Evolutionary conservation across 2,888 invertebrate species (phyloP).

Genomic region (Macaria liturata): DNA sequence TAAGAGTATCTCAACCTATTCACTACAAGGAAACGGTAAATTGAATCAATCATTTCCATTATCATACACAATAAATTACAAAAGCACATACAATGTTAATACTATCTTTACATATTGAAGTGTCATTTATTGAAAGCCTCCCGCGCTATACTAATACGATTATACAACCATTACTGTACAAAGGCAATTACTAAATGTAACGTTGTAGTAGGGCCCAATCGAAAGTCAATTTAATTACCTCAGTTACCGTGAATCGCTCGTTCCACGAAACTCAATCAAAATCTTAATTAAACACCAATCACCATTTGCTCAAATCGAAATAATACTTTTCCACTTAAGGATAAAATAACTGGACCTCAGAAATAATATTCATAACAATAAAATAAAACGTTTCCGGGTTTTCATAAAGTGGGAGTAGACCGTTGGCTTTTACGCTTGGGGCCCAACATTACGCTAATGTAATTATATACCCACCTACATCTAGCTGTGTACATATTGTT

Average conservation of each 20-base stretch:
- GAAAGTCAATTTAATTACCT: too few relatives aligned
- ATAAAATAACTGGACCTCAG: constrained; percentile 39
- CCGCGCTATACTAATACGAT: too few relatives aligned
- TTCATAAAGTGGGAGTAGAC: constrained; percentile 57
- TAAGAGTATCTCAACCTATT: too few relatives aligned
- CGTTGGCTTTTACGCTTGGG: constrained; percentile 70
- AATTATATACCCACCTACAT: constrained; percentile 44
- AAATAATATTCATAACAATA: constrained; percentile 63
- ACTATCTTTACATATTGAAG: too few relatives aligned
- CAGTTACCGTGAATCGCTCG: too few relatives aligned
- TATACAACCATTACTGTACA: too few relatives aligned
- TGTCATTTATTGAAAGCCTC: too few relatives aligned
- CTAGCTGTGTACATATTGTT: constrained; percentile 1
- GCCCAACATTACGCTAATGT: constrained; percentile 59
- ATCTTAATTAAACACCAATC: constrained; percentile 21
- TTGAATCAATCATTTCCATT: too few relatives aligned
- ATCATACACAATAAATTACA: too few relatives aligned
- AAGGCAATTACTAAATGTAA: neutral
- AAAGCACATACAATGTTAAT: too few relatives aligned
- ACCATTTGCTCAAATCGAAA: constrained; percentile 11
- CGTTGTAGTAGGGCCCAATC: neutral
- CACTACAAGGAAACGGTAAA: too few relatives aligned
- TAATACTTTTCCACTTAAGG: constrained; percentile 23
- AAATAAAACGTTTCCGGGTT: constrained; percentile 65
- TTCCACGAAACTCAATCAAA: neutral